phyloP scores from a whole-genome alignment of 2,113 vertebrate species.

The Peromyscus leucopus region DNA sequence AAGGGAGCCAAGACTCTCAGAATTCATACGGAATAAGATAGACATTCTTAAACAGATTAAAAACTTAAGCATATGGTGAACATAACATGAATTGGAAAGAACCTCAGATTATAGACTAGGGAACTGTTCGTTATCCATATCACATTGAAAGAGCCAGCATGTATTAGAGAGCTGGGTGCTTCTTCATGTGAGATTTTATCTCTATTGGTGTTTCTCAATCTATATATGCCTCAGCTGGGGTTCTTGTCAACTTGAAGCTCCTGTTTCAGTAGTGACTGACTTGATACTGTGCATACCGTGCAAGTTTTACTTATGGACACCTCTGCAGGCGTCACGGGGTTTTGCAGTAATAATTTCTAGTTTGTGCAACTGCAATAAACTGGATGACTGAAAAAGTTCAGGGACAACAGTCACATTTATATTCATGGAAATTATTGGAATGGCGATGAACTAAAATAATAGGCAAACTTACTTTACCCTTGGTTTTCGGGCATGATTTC shows the following conservation, averaged over 20 bases:
- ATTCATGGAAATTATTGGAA: neutral
- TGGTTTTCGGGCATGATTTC: conserved; percentile 28
- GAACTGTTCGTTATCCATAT: neutral
- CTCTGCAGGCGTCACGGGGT: neutral
- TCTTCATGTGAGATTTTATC: neutral
- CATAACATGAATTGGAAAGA: neutral
- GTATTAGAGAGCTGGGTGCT: neutral
- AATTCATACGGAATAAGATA: conserved; percentile 28
- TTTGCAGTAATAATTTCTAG: neutral
- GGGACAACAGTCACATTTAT: neutral
- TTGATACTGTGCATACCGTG: neutral
- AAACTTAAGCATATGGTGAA: neutral
- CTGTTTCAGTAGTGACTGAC: neutral
- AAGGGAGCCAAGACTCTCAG: neutral
- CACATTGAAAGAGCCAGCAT: neutral
- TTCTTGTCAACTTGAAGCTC: neutral
- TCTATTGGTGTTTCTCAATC: neutral
- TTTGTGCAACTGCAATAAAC: neutral
- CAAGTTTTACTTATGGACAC: neutral
- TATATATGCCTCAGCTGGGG: neutral
- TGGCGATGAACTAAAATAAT: neutral
- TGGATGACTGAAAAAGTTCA: neutral
- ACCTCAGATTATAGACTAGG: neutral
- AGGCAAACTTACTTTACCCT: neutral
- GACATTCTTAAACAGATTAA: neutral